Percentiles rank a stretch among this genome's conserved stretches.
Conservation (phyloP, 2,113 vertebrate species). For the Carassius carassius region DNA sequence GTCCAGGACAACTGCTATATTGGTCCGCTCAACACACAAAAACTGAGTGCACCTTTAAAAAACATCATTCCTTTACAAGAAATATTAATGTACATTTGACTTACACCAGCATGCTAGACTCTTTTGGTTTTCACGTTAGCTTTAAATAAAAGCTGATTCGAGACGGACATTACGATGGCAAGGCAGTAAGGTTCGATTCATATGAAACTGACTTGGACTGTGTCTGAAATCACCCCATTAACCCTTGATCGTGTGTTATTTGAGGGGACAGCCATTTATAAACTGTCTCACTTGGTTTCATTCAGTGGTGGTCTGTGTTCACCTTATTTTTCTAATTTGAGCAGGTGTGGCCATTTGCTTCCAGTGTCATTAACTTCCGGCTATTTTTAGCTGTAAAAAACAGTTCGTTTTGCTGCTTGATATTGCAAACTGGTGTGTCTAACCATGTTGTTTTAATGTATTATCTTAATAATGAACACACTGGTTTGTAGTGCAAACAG, state of each 20-base stretch:
- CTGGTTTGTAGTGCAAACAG: no score
- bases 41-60: constrained; percentile 1
- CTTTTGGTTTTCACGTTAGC: constrained; percentile 1
- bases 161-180: neutral
- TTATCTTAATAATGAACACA: no score
- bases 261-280: neutral
- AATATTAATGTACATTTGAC: constrained; percentile 8
- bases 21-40: neutral
- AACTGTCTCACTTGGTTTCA: neutral
- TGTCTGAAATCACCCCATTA: neutral
- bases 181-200: neutral
- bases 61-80: neutral
- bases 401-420: no score
- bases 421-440: no score
- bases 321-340: no score
- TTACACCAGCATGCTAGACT: neutral
- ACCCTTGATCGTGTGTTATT: neutral
- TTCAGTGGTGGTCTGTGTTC: neutral
- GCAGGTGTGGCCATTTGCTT: no score
- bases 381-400: no score
- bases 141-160: neutral
- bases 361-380: no score
- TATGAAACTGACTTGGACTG: neutral
- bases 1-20: neutral
- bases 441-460: no score